A percentile compares a stretch with the other conserved stretches of the same genome.
Conservation (phyloP, 2,888 invertebrate species). For the Zelleria hepariella region DNA sequence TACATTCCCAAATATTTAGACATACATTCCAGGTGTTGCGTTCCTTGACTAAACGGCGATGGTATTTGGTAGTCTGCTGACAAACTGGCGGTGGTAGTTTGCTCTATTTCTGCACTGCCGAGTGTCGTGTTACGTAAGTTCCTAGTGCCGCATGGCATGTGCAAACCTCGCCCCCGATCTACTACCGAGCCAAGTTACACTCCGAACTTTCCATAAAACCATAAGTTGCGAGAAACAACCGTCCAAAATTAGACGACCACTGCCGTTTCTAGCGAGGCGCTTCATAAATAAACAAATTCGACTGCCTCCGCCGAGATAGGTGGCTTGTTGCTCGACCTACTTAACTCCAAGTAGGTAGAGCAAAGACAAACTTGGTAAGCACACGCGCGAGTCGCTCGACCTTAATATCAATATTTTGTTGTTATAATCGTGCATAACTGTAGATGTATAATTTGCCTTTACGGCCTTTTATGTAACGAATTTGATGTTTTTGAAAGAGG, state of each 20-base stretch:
- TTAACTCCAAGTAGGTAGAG: neutral
- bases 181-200: neutral
- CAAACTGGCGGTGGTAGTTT: neutral
- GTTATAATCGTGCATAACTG: neutral
- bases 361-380: neutral
- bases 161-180: neutral
- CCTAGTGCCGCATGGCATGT: neutral
- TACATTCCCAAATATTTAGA: neutral
- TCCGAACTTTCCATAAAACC: neutral
- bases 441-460: neutral
- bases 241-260: neutral
- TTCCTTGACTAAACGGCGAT: neutral
- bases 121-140: conserved; percentile 3
- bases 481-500: neutral
- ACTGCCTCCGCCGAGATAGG: neutral
- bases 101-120: conserved; percentile 1
- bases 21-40: neutral
- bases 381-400: neutral
- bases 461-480: too few relatives aligned
- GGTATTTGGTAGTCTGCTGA: neutral
- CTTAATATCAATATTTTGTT: neutral
- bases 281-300: neutral
- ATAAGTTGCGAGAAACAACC: neutral
- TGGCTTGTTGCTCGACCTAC: neutral
- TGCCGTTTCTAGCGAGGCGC: neutral